Evolutionary conservation across 2,797 vertebrate species (phyloP).

Genomic region (Leptodactylus fallax): DNA sequence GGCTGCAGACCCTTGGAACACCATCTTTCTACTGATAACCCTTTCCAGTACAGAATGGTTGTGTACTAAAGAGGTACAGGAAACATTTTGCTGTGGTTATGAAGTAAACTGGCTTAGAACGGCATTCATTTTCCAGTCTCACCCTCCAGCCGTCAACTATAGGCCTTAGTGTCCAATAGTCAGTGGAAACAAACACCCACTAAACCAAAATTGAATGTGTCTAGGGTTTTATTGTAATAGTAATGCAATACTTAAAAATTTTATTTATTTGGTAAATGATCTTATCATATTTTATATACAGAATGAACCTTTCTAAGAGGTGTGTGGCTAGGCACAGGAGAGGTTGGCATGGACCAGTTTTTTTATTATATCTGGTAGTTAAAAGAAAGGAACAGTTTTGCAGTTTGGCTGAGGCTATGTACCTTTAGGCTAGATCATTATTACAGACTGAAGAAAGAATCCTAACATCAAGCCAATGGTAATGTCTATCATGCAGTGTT

Average conservation of each 20-base stretch:
- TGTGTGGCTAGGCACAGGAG: not conserved
- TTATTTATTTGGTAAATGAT: not conserved
- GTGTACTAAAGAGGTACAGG: not conserved
- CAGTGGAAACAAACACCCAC: slow-evolving; percentile 26
- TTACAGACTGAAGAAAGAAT: not conserved
- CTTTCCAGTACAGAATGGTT: slow-evolving; percentile 28
- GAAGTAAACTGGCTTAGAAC: slow-evolving; percentile 3
- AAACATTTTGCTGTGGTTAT: slow-evolving; percentile 8
- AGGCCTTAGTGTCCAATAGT: slow-evolving; percentile 10
- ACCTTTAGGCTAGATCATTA: not conserved
- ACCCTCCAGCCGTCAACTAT: not conserved
- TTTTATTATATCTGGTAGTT: not conserved
- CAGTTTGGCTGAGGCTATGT: too few relatives aligned
- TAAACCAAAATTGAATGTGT: slow-evolving; percentile 10
- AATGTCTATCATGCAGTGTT: not conserved
- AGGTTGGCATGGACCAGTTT: not conserved
- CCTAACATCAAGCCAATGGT: not conserved
- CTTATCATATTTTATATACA: not conserved
- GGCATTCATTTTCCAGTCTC: not conserved
- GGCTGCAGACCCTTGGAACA: slow-evolving; percentile 34
- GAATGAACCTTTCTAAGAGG: not conserved
- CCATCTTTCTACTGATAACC: slow-evolving; percentile 27
- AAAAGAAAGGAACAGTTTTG: not conserved
- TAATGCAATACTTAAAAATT: slow-evolving; percentile 13
- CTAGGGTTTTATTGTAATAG: slow-evolving; percentile 9